Conservation (phyloP, 2,113 vertebrate species). For the Regulus satrapa region DNA sequence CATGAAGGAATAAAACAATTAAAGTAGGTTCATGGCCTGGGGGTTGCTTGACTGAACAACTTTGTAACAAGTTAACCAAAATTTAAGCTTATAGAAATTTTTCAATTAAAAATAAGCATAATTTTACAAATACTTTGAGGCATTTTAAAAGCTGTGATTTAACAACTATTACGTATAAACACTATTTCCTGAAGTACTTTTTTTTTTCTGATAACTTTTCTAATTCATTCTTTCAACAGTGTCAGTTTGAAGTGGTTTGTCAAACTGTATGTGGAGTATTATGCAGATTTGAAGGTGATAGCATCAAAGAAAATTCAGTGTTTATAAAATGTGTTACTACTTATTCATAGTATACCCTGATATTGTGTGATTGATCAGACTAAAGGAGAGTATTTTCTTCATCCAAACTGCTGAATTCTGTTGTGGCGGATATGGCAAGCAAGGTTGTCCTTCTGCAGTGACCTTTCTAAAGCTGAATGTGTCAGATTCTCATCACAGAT, state of each 20-base stretch:
- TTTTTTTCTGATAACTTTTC: not conserved
- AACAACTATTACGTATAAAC: no score
- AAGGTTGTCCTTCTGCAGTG: not conserved
- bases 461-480: conserved; percentile 17
- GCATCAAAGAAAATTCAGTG: not conserved
- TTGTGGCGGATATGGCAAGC: not conserved
- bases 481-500: conserved; percentile 23
- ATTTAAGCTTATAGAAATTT: not conserved
- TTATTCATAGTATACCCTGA: not conserved
- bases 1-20: not conserved
- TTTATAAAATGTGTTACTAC: not conserved
- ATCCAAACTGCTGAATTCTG: not conserved
- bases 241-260: not conserved
- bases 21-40: not conserved
- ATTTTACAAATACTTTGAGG: not conserved
- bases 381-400: not conserved
- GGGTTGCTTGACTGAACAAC: not conserved
- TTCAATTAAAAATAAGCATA: not conserved
- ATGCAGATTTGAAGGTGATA: not conserved
- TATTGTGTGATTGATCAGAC: not conserved
- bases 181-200: not conserved
- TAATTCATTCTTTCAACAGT: not conserved
- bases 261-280: not conserved
- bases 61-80: not conserved
- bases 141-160: not conserved